Evolutionary conservation across 2,888 invertebrate species (phyloP).

Genomic region (Thymelicus acteon): DNA sequence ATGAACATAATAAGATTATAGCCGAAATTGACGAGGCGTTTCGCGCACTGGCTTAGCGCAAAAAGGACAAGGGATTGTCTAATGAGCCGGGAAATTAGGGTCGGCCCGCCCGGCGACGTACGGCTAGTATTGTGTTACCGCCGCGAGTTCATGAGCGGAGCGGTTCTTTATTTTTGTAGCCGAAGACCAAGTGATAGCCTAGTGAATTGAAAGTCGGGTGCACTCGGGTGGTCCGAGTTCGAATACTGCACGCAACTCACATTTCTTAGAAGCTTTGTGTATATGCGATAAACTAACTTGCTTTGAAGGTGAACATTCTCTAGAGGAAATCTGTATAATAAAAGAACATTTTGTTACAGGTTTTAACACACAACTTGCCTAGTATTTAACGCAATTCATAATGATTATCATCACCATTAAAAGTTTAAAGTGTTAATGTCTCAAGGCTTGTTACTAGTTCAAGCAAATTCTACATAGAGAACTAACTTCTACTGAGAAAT

Average conservation of each 20-base stretch:
- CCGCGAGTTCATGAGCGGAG: conserved; percentile 43
- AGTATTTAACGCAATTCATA: too few relatives aligned
- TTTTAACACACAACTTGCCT: too few relatives aligned
- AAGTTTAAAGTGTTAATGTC: too few relatives aligned
- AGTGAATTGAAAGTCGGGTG: background rate
- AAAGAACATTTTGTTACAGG: too few relatives aligned
- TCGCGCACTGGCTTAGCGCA: conserved; percentile 65
- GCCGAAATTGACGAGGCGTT: conserved; percentile 51
- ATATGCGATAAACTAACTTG: too few relatives aligned
- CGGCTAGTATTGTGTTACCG: conserved; percentile 62
- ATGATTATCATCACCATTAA: too few relatives aligned
- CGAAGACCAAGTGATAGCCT: background rate
- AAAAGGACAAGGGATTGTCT: conserved; percentile 72
- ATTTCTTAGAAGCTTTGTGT: background rate
- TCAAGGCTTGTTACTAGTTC: too few relatives aligned
- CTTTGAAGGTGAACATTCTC: too few relatives aligned
- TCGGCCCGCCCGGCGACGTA: conserved; percentile 60
- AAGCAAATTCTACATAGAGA: too few relatives aligned
- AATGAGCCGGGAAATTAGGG: conserved; percentile 83
- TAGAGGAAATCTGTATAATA: too few relatives aligned
- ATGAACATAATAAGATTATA: conserved; percentile 59
- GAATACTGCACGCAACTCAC: background rate
- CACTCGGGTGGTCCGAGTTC: conserved; percentile 8
- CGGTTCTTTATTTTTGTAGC: conserved; percentile 15
- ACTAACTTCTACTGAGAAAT: too few relatives aligned